Conservation (phyloP, 2,888 invertebrate species). For the Agrochola circellaris region DNA sequence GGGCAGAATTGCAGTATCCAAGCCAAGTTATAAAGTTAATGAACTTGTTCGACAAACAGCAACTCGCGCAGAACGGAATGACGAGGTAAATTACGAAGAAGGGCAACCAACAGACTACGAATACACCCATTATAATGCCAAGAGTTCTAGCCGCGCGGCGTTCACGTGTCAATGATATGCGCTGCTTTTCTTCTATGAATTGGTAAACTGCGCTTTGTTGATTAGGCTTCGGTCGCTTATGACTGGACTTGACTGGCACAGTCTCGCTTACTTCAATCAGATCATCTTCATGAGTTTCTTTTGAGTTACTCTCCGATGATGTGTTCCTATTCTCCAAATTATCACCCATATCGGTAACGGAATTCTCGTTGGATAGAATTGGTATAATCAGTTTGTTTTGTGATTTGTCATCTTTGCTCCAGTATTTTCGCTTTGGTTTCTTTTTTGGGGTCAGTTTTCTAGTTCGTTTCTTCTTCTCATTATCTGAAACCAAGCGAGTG, state of each 20-base stretch:
- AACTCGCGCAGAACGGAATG: slow-evolving; percentile 95
- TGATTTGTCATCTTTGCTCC: slow-evolving; percentile 87
- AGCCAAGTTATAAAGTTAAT: slow-evolving; percentile 98
- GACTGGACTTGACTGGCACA: slow-evolving; percentile 73
- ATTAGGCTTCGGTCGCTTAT: slow-evolving; percentile 77
- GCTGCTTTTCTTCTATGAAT: slow-evolving; percentile 96
- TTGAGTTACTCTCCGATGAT: slow-evolving; percentile 88
- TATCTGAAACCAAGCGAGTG: slow-evolving; percentile 79
- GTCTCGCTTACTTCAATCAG: slow-evolving; percentile 80
- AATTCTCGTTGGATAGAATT: slow-evolving; percentile 86
- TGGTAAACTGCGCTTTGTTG: slow-evolving; percentile 93
- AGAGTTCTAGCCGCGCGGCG: slow-evolving; percentile 98
- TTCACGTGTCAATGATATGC: slow-evolving; percentile 98
- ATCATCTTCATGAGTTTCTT: slow-evolving; percentile 86
- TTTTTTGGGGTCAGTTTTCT: slow-evolving; percentile 87
- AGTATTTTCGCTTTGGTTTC: slow-evolving; percentile 89
- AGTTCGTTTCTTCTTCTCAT: slow-evolving; percentile 83
- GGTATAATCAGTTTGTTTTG: slow-evolving; percentile 88
- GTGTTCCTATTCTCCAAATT: slow-evolving; percentile 84
- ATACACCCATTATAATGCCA: slow-evolving; percentile 99
- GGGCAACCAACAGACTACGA: slow-evolving; percentile 99
- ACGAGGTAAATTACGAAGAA: slow-evolving; percentile 99
- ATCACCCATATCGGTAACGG: slow-evolving; percentile 84
- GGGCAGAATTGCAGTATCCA: slow-evolving; percentile 97
- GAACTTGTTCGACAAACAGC: slow-evolving; percentile 95